Conservation (phyloP, 2,113 vertebrate genomes). For the Capra hircus region DNA sequence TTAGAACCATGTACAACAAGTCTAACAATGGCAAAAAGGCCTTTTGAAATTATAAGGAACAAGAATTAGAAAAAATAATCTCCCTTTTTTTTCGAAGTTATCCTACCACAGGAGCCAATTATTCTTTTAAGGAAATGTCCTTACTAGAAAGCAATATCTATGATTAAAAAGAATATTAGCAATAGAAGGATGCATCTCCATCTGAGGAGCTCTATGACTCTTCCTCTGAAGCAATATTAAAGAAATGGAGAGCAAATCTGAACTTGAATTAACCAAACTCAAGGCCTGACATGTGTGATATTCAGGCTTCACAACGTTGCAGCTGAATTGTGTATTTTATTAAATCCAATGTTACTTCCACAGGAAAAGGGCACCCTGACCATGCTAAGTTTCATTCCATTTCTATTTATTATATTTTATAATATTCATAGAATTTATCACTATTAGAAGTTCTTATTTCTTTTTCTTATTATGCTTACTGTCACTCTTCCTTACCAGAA, state of each 20-base stretch:
- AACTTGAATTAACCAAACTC: neutral
- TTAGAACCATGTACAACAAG: neutral
- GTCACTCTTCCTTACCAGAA: neutral
- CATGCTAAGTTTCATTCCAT: neutral
- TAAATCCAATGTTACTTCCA: neutral
- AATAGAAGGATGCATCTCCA: neutral
- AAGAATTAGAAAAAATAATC: neutral
- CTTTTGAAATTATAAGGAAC: neutral
- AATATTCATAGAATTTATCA: neutral
- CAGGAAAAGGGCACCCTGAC: neutral
- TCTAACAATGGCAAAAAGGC: neutral
- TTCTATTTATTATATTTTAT: neutral
- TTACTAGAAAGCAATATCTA: neutral
- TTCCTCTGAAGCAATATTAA: neutral
- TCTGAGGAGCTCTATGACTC: neutral
- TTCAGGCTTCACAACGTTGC: neutral
- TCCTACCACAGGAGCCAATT: neutral
- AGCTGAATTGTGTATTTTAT: neutral
- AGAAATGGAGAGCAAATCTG: neutral
- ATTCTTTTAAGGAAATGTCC: constrained; percentile 12
- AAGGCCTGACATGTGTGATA: neutral
- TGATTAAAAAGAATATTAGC: neutral
- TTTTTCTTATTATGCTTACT: neutral
- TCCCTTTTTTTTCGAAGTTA: neutral
- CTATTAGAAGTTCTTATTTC: neutral